phyloP scores from a whole-genome alignment of 2,113 vertebrate species.

The Psittacula cyanocephala region DNA sequence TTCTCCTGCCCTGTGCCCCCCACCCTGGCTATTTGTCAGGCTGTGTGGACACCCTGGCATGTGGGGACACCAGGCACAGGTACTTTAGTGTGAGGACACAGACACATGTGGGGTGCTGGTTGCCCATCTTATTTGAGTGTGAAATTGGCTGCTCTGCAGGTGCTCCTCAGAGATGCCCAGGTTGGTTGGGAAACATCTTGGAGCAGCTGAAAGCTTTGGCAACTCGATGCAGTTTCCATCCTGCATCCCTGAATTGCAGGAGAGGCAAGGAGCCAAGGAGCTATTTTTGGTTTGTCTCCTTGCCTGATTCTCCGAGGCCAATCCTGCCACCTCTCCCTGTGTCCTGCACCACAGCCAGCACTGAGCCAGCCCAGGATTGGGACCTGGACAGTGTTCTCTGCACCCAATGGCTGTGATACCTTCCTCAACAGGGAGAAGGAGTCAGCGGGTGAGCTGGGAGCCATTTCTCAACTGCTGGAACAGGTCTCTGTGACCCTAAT shows the following conservation, averaged over 20 bases:
- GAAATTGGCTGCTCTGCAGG: neutral
- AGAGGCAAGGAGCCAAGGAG: neutral
- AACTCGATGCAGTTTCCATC: neutral
- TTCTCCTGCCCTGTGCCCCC: neutral
- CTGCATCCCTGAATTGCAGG: rapidly evolving
- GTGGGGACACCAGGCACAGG: too few species aligned
- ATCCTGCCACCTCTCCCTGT: neutral
- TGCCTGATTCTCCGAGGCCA: neutral
- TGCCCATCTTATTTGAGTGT: rapidly evolving
- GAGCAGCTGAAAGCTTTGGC: neutral
- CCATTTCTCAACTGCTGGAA: neutral
- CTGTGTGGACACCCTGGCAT: rapidly evolving
- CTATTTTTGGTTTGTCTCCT: neutral
- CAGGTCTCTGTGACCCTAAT: neutral
- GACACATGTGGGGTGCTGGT: neutral
- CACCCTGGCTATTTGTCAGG: neutral
- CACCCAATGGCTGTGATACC: neutral
- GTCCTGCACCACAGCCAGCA: neutral
- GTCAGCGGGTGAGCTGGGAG: neutral
- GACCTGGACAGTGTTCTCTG: rapidly evolving
- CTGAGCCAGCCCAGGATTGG: neutral
- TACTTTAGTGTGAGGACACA: neutral
- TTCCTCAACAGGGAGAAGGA: neutral
- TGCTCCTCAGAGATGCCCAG: neutral
- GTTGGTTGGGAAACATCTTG: neutral